Base-by-base conservation (phyloP, 92 coral and sea anemone genomes). In the Porites divaricata region DNA sequence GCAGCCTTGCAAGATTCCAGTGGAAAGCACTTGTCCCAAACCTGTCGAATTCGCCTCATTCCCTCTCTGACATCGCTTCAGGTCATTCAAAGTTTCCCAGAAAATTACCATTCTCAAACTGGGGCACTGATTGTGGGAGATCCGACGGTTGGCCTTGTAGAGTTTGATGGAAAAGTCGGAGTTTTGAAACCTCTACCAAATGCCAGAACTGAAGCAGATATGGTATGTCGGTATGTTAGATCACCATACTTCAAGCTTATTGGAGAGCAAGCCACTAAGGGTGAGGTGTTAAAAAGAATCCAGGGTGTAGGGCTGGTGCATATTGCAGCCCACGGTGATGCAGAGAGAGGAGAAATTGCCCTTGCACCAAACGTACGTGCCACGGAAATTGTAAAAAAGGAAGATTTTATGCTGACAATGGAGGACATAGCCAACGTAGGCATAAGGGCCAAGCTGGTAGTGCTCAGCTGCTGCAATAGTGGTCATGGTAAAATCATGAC, bases 121-220 rank as follows among this genome's bases (percentile, higher is more conserved):
- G 87, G 87, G 24, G 81, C 87, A 61, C 41, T 83, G 73, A 75
- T 83, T 14, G 87, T 83, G 72, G 87, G 82, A 63, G 87, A 83
- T 19, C 87, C 82, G 21, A 28, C 28, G 15, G 87, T 83, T 23
- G 75, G 75, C 28, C 45, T 13, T 35, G 81, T 83, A 8, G 80
- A 83, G 64, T 75, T 71, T 26, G 67, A 75, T 1, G 87, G 87
- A 73, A 75, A 66, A n/a, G 61, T 73, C 22, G 51, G 11, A 13
- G 14, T 16, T 11, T 28, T 83, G 14, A 9, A 6, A 50, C 69
- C 80, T 21, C 74, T 83, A 0, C 81, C 54, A 49, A 10, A 66
- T 63, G 83, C 87, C 63, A 83, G 81, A 75, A 6, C 16, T 13
- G 87, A 83, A 24, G 87, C 61, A 17, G 53, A 83, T 20, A 45